Percentiles rank a stretch among this genome's conserved stretches.
Evolutionary conservation across 1,140 invertebrate species (phyloP).

Genomic region (Myzus persicae): DNA sequence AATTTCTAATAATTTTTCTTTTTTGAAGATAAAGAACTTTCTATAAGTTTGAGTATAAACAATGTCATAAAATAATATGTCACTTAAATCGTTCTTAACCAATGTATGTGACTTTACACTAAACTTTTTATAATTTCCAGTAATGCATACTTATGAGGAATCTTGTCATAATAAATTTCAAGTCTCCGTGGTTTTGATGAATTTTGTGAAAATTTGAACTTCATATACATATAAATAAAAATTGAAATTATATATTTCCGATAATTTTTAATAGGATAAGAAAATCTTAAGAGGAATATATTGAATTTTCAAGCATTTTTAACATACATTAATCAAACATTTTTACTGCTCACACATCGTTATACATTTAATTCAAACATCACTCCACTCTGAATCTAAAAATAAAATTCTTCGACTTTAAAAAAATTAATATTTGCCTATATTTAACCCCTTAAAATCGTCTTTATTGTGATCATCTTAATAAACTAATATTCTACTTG

Average conservation of each 20-base stretch:
- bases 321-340: neutral
- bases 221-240: neutral
- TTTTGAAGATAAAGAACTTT: neutral
- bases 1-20: neutral
- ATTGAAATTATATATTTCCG: neutral
- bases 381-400: neutral
- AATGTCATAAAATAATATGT: neutral
- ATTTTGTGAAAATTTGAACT: too few relatives aligned
- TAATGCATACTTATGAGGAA: neutral
- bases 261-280: neutral
- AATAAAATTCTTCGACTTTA: neutral
- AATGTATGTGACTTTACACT: neutral
- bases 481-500: neutral
- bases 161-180: neutral
- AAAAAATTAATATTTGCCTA: neutral
- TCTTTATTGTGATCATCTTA: neutral
- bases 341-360: neutral
- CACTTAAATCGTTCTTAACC: neutral
- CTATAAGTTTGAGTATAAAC: neutral
- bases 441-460: neutral
- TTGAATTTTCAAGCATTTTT: too few relatives aligned
- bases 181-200: too few relatives aligned
- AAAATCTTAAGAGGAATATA: neutral
- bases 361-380: neutral
- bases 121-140: neutral